These are phyloP conservation scores for Hormaphis cornu DNA, from an alignment of 1,140 invertebrate genomes.

Conservation along the genomic window DNA sequence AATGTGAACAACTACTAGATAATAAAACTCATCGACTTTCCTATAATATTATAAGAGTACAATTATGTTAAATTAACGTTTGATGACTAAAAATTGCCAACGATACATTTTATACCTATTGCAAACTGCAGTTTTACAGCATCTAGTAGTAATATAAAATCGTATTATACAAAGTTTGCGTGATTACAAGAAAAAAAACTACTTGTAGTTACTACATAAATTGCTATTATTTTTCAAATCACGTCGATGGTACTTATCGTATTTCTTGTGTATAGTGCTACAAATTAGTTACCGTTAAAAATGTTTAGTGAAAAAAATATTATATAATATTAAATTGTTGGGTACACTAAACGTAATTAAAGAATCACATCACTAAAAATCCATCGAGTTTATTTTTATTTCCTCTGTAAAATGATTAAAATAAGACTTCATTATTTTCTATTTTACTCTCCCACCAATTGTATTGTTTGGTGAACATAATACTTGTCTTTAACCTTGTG, in stretches of 20 bases:
- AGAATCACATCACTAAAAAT: too few species aligned
- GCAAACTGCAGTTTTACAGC: background rate
- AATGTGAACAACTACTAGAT: background rate
- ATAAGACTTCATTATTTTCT: too few species aligned
- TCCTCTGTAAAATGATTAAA: too few species aligned
- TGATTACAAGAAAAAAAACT: background rate
- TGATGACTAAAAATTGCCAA: conserved; percentile 6
- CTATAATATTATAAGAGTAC: background rate
- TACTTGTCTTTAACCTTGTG: too few species aligned
- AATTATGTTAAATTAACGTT: background rate
- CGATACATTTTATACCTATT: background rate
- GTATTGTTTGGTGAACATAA: too few species aligned
- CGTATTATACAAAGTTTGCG: background rate
- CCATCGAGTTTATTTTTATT: too few species aligned
- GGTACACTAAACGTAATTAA: too few species aligned
- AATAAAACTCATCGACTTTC: conserved; percentile 4
- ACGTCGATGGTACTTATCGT: background rate
- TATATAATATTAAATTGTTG: too few species aligned
- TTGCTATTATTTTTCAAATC: conserved; percentile 13
- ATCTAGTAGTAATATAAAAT: background rate
- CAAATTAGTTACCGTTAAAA: too few species aligned
- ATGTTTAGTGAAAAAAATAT: too few species aligned
- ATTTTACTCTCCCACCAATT: too few species aligned
- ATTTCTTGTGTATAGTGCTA: too few species aligned
- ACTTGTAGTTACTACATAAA: conserved; percentile 6